Conservation (phyloP, 2,888 invertebrate genomes). For the Leucophenga maculata region DNA sequence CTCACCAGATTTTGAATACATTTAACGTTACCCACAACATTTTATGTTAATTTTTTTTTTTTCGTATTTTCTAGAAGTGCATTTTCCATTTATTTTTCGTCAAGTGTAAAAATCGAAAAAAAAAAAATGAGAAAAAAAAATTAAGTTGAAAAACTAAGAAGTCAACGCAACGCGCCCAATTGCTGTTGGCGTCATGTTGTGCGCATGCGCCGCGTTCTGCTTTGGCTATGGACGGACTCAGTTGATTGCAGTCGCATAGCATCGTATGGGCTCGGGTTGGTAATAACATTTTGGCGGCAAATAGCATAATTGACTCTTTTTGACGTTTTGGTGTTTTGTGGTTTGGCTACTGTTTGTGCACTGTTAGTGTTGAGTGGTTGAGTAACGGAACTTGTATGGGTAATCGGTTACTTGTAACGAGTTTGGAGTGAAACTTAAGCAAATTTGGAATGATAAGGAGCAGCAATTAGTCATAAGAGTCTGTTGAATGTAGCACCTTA, state of each 20-base stretch:
- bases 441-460: constrained; percentile 14
- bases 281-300: constrained; percentile 52
- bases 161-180: constrained; percentile 48
- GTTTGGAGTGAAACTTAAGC: constrained; percentile 12
- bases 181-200: constrained; percentile 59
- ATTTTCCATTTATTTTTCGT: background rate
- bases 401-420: constrained; percentile 29
- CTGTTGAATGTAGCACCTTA: no score
- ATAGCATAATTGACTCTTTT: constrained; percentile 57
- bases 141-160: constrained; percentile 46
- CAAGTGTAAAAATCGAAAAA: constrained; percentile 31
- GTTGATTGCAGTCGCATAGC: constrained; percentile 31
- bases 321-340: constrained; percentile 4
- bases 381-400: background rate
- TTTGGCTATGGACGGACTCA: constrained; percentile 8
- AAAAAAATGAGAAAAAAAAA: constrained; percentile 30
- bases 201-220: constrained; percentile 56
- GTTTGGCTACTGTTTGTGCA: constrained; percentile 32
- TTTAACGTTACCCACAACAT: background rate
- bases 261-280: background rate
- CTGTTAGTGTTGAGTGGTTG: background rate
- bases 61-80: background rate
- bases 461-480: no score
- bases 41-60: background rate
- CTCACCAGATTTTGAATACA: background rate